A percentile compares a stretch with the other conserved stretches of the same genome.
Conservation (phyloP, 2,888 invertebrate genomes). For the Stegana nigrithorax region DNA sequence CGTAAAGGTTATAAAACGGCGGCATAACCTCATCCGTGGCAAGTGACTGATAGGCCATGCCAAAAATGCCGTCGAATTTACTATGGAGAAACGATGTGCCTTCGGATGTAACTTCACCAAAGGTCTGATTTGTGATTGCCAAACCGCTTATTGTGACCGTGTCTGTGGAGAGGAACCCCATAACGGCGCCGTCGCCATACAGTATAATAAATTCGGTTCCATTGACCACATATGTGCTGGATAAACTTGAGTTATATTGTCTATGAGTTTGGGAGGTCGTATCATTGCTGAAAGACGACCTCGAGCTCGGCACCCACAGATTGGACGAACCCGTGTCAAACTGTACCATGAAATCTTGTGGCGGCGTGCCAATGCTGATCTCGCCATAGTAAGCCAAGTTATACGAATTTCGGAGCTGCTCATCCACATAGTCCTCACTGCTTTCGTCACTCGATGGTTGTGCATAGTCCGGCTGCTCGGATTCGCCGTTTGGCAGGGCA, state of each 20-base stretch:
- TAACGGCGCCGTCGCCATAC: conserved; percentile 95
- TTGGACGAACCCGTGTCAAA: conserved; percentile 99
- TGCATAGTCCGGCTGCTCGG: background rate
- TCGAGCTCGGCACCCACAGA: conserved; percentile 97
- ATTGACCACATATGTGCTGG: conserved; percentile 83
- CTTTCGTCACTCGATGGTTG: background rate
- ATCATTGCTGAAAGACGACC: conserved; percentile 88
- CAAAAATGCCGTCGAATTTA: conserved; percentile 97
- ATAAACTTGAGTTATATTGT: conserved; percentile 90
- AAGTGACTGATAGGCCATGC: conserved; percentile 88
- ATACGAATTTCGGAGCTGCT: conserved; percentile 82
- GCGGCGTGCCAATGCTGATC: conserved; percentile 90
- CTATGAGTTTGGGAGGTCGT: conserved; percentile 94
- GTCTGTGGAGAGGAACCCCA: conserved; percentile 94
- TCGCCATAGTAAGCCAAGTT: conserved; percentile 97
- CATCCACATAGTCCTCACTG: conserved; percentile 13
- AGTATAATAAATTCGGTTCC: conserved; percentile 90
- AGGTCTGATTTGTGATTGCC: conserved; percentile 81
- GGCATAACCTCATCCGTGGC: conserved; percentile 89
- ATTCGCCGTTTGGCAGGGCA: background rate
- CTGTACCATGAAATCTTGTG: conserved; percentile 91
- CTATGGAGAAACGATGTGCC: conserved; percentile 94
- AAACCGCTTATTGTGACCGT: conserved; percentile 78
- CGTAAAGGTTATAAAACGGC: conserved; percentile 90
- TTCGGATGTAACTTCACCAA: conserved; percentile 94